Evolutionary conservation across 2,113 vertebrate species (phyloP), one percentile per base, ranked within the genome.

Genomic region (Galbula dea): DNA sequence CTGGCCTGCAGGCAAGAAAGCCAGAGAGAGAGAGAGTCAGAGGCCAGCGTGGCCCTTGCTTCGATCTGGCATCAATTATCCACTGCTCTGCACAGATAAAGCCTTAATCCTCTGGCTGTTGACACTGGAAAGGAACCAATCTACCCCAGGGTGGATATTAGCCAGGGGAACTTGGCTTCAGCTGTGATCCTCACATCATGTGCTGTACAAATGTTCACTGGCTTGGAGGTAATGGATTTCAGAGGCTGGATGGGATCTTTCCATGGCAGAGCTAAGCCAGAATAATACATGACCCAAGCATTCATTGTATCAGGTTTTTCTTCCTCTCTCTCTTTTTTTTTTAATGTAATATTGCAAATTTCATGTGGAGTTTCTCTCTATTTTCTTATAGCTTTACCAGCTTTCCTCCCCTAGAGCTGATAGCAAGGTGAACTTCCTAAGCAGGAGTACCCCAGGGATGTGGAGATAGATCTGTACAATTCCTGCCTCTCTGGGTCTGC

Each of bases 101-200:
- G 86, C 94, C 90, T 97, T 97, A 96, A 97, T 96, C 92, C 96
- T 83, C 67, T 55, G 84, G 75, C 93, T 97, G 96, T 97, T 97
- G 97, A 97, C 81, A 85, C 94, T 97, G 97, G 96, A 97, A 96
- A 73, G 11, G 79, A 86, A 93, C 96, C 96, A 96, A 65, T 32
- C 73, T 92, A 67, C 71, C 86, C 93, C 3, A 6, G 86, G 94
- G 87, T 91, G 95, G 94, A 94, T 94, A 81, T 90, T 72, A 92
- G 59, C 62, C 52, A 86, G 89, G 75, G 83, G 86, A 79, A 83
- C 77, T 96, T 96, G 97, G 97, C 97, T 94, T 21, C 83, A 51
- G 87, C 84, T 67, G 4, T 2, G 15, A 49, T 88, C 77, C 83
- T 84, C 22, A 18, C 93, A 77, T 91, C 96, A 92, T 51, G 65